Conservation (phyloP, 2,113 vertebrate genomes). For the Cololabis saira region DNA sequence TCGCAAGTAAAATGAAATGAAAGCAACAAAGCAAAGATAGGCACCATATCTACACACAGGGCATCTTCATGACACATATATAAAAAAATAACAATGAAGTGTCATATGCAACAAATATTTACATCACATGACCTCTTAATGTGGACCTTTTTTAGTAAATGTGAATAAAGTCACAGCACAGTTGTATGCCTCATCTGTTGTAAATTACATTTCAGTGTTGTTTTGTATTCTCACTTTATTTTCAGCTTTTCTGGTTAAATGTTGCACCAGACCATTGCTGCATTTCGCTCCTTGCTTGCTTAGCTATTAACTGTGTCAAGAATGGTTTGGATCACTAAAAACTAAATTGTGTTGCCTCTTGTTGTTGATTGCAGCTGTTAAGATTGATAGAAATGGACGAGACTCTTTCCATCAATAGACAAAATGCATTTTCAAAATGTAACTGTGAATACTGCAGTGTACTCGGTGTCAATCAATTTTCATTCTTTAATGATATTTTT, state of each 20-base stretch:
- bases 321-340: constrained; percentile 11
- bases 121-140: not conserved
- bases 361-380: constrained; percentile 9
- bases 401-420: constrained; percentile 15
- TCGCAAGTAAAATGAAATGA: constrained; percentile 13
- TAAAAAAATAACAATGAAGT: not conserved
- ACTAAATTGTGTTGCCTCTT: constrained; percentile 15
- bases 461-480: constrained; percentile 21
- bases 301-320: constrained; percentile 5
- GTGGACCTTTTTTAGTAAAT: not conserved
- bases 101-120: not conserved
- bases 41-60: not conserved
- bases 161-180: not conserved
- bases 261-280: not conserved
- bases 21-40: not conserved
- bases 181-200: not conserved
- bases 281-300: not conserved
- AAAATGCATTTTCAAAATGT: constrained; percentile 10
- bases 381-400: constrained; percentile 5
- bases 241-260: constrained; percentile 3
- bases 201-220: not conserved
- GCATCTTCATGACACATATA: not conserved
- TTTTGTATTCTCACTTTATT: not conserved
- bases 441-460: not conserved
- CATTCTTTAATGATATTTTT: constrained; percentile 27